Evolutionary conservation across 1,140 invertebrate genomes (phyloP), one percentile per base, ranked within the genome.

Genomic region (Coenobita brevimanus): DNA sequence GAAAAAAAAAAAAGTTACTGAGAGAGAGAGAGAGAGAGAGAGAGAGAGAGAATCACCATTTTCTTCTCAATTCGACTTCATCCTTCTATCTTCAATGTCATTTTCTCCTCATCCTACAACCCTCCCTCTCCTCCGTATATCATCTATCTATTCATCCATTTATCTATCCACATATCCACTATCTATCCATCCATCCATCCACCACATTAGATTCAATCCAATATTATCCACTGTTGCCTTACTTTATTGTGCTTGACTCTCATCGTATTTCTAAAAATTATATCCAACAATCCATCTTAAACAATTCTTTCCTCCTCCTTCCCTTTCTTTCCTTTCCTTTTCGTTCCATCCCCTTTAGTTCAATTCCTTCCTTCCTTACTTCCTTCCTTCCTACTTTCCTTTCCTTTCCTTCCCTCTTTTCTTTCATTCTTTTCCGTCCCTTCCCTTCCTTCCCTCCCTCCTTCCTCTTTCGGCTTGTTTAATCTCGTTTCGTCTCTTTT

Each of bases 21-120:
- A 62, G 57, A 62, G 57, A 62, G 57, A 62, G 57, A 62, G 57
- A 62, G 57, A 62, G 57, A 62, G 57, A 62, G 57, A 62, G 57
- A 62, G 57, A 62, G 57, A 62, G 57, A 2, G 57, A 4, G 57
- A 4, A n/a, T 2, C 17, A 62, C 21, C 27, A 17, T n/a, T 4
- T 1, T 24, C n/a, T n/a, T n/a, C n/a, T n/a, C n/a, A n/a, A 13
- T 57, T n/a, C n/a, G 10, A 13, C 54, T 57, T n/a, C n/a, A 10
- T 57, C 54, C n/a, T n/a, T 57, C 54, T 57, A 10, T 57, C 54
- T 57, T n/a, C n/a, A 10, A 13, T n/a, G 13, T n/a, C n/a, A 10
- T 57, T n/a, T 57, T 33, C 36, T 33, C 36, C 62, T 67, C 62
- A 30, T 33, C 36, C 62, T 67, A 24, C 36, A 24, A 30, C 62